phyloP scores from a whole-genome alignment of 2,113 vertebrate species.

The Tychaedon coryphoeus region DNA sequence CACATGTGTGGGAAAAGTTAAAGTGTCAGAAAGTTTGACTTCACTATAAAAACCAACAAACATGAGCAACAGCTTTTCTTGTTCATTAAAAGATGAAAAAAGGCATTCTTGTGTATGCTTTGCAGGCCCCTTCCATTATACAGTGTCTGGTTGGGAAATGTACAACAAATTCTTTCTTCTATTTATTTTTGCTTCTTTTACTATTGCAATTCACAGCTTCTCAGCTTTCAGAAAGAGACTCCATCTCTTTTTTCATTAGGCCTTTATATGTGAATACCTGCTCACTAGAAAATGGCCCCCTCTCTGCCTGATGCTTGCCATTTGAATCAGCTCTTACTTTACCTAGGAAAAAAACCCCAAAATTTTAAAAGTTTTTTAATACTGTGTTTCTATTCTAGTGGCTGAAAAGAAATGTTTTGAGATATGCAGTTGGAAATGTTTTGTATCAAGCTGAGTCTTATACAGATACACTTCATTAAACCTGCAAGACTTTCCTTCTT shows the following conservation, averaged over 20 bases:
- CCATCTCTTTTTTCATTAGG: neutral
- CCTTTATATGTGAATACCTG: neutral
- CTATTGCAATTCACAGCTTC: neutral
- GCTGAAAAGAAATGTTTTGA: slow-evolving; percentile 53
- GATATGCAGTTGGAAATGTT: slow-evolving; percentile 51
- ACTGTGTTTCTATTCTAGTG: neutral
- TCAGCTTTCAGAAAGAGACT: neutral
- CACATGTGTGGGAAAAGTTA: neutral
- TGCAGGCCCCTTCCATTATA: neutral
- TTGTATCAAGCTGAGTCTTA: slow-evolving; percentile 47
- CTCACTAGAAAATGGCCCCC: neutral
- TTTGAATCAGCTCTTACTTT: slow-evolving; percentile 37
- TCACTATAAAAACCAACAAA: neutral
- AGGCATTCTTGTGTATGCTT: neutral
- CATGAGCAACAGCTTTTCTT: neutral
- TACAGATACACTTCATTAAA: slow-evolving; percentile 66
- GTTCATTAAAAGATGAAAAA: neutral
- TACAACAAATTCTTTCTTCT: neutral
- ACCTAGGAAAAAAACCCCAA: slow-evolving; percentile 4
- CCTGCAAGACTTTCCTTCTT: slow-evolving; percentile 47
- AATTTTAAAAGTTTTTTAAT: slow-evolving; percentile 34
- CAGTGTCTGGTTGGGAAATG: neutral
- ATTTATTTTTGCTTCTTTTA: neutral
- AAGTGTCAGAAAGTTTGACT: neutral
- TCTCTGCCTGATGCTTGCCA: neutral